Evolutionary conservation across 2,888 invertebrate genomes (phyloP).

Genomic region (Morpho helenor): DNA sequence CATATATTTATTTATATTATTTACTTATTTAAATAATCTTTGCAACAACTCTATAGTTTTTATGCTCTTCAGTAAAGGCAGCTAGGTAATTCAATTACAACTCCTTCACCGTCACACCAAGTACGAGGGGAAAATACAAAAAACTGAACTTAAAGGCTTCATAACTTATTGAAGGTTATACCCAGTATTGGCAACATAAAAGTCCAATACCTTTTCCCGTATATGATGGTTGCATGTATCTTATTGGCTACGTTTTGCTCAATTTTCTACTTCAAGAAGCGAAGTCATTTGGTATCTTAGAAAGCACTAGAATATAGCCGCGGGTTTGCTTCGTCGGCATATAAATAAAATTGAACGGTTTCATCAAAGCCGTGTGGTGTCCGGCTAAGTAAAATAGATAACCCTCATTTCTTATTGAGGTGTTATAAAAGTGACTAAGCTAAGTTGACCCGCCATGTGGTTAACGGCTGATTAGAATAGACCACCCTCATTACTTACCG

Average conservation of each 20-base stretch:
- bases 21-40: too few relatives aligned
- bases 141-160: slow-evolving; percentile 44
- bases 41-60: slow-evolving; percentile 18
- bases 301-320: too few relatives aligned
- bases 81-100: slow-evolving; percentile 65
- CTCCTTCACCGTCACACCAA: slow-evolving; percentile 39
- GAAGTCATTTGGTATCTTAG: slow-evolving; percentile 1
- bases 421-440: too few relatives aligned
- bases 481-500: too few relatives aligned
- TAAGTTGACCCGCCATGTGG: too few relatives aligned
- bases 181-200: slow-evolving; percentile 5
- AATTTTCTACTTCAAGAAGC: neutral
- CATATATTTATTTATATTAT: too few relatives aligned
- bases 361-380: too few relatives aligned
- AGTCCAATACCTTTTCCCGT: slow-evolving; percentile 15
- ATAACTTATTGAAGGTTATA: slow-evolving; percentile 36
- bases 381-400: too few relatives aligned
- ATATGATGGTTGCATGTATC: slow-evolving; percentile 2
- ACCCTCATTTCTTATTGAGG: too few relatives aligned
- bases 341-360: too few relatives aligned
- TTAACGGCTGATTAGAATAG: too few relatives aligned
- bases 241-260: slow-evolving; percentile 9
- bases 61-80: slow-evolving; percentile 38
- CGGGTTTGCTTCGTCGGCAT: too few relatives aligned
- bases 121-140: slow-evolving; percentile 27